Evolutionary conservation across 2,113 vertebrate genomes (phyloP), one percentile per base, ranked within the genome.

Genomic region (Collichthys lucidus): DNA sequence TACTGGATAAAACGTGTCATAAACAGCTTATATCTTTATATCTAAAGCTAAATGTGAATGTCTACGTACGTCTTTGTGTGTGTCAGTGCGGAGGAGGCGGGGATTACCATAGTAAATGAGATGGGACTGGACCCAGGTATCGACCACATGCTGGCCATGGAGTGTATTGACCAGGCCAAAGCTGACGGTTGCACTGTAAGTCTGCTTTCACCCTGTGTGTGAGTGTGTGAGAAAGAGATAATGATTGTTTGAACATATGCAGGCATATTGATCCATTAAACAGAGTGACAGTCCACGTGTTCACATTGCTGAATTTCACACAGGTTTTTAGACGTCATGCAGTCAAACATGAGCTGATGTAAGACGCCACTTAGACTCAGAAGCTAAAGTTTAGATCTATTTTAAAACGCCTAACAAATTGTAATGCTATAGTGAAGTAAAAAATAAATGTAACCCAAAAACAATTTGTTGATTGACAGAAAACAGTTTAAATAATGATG

Each of bases 61-160:
- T 60, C 19, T 44, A 22, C 47, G 42, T 74, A 40, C 42, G 5
- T 40, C 5, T 69, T 3, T 72, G 26, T 80, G 57, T 85, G 42
- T 65, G 44, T 61, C 94, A 96, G 98, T 44, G 96, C 93, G 61
- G 94, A 96, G 92, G 96, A 96, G 59, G 97, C 98, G 59, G 98
- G 97, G 65, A 95, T 99, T 90, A 97, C 96, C 20, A 93, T 99
- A 50, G 82, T 98, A 82, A 97, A 96, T 0, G 98, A 99, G 95
- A 91, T 99, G 93, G 98, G 98, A 81, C 91, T 99, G 95, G 98
- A 99, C 92, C 98, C 98, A n/a, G 98, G 98, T 46, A 97, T 99
- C 29, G 98, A 99, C 83, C 98, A 99, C 90, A 99, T 99, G 98
- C 73, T 99, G 93, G 98, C 98, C 0, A 98, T 98, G 97, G 96